A percentile compares a stretch with the other conserved stretches of the same genome.
These are phyloP conservation scores for Cartodere bifasciata DNA, from an alignment of 2,888 invertebrate genomes.

Conservation along the genomic window DNA sequence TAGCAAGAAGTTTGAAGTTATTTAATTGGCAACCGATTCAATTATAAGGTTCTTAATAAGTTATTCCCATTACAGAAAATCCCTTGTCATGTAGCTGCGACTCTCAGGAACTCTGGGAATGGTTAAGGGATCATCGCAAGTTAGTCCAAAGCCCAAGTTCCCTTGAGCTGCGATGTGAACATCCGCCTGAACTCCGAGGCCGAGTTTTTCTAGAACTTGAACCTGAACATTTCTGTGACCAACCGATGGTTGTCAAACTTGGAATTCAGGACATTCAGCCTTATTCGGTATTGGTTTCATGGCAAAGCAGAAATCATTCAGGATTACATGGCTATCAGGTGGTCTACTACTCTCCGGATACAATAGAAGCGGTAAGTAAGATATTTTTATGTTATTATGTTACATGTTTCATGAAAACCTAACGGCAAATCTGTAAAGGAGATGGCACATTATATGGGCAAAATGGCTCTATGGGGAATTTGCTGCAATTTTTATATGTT, in stretches of 20 bases:
- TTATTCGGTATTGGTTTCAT: conserved; percentile 73
- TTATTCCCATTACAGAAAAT: conserved; percentile 50
- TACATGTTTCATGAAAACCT: too few relatives aligned
- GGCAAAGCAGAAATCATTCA: conserved; percentile 81
- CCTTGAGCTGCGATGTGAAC: conserved; percentile 61
- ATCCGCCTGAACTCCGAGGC: conserved; percentile 69
- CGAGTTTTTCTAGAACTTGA: conserved; percentile 62
- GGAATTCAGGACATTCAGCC: conserved; percentile 83
- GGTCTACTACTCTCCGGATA: conserved; percentile 63
- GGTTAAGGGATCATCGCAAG: conserved; percentile 81
- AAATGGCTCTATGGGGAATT: too few relatives aligned
- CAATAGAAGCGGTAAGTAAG: conserved; percentile 40
- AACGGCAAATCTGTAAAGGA: too few relatives aligned
- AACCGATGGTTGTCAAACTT: conserved; percentile 68
- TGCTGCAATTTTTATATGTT: too few relatives aligned
- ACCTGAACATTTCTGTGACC: conserved; percentile 73
- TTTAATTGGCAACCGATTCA: too few relatives aligned
- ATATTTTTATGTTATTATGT: conserved; percentile 2
- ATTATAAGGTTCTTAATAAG: not conserved
- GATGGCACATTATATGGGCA: too few relatives aligned
- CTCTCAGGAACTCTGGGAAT: conserved; percentile 82
- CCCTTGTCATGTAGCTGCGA: conserved; percentile 84
- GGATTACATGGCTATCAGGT: conserved; percentile 76
- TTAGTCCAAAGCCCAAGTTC: conserved; percentile 45
- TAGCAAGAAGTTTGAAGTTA: conserved; percentile 1